Evolutionary conservation across 2,113 vertebrate genomes (phyloP).

Genomic region (Ailurus styani): DNA sequence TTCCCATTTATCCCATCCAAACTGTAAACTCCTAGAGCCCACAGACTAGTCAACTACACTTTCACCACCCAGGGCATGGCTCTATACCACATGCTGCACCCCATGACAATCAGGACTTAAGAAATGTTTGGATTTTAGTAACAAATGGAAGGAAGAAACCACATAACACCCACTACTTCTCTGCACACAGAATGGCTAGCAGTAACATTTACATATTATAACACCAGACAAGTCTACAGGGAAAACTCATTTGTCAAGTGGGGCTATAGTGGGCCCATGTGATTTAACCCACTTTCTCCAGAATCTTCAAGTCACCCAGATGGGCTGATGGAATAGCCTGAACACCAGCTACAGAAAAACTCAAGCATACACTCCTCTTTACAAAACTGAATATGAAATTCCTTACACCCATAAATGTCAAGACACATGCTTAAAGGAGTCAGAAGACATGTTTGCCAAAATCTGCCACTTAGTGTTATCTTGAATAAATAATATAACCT

Average conservation of each 20-base stretch:
- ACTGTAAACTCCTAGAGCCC: neutral
- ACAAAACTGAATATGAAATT: neutral
- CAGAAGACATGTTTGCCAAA: neutral
- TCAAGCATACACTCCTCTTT: neutral
- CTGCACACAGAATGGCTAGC: neutral
- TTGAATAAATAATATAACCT: constrained; percentile 13
- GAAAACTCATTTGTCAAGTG: neutral
- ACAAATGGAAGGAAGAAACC: constrained; percentile 14
- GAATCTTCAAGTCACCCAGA: neutral
- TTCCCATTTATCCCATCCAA: neutral
- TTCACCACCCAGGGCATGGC: neutral
- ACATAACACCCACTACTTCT: neutral
- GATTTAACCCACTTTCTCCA: neutral
- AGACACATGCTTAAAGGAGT: neutral
- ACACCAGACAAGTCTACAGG: neutral
- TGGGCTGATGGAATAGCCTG: neutral
- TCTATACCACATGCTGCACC: neutral
- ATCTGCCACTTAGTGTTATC: neutral
- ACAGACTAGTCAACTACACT: neutral
- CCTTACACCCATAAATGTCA: neutral
- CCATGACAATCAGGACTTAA: neutral
- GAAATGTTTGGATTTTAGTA: neutral
- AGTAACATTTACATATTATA: neutral
- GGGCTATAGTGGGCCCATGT: neutral
- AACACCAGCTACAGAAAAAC: neutral